Evolutionary conservation across 2,797 vertebrate species (phyloP).

Genomic region (Malacoctenus gilli): DNA sequence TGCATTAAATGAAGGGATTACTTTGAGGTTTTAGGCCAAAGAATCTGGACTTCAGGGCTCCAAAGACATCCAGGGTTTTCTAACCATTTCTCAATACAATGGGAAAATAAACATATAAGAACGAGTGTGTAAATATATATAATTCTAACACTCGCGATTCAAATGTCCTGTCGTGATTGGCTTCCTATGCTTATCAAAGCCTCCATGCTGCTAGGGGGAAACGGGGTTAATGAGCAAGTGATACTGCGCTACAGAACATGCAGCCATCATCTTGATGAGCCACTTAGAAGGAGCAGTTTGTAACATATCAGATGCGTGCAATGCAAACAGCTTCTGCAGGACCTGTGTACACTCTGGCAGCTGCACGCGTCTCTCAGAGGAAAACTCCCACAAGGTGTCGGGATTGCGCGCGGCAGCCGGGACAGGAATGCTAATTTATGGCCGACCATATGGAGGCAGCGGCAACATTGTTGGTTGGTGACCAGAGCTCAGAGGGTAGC

Average conservation of each 20-base stretch:
- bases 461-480: conserved; percentile 62
- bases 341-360: conserved; percentile 16
- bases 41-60: too few relatives aligned
- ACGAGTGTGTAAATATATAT: too few relatives aligned
- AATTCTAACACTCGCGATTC: too few relatives aligned
- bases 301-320: conserved; percentile 22
- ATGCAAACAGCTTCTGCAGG: conserved; percentile 27
- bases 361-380: conserved; percentile 34
- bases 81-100: too few relatives aligned
- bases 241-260: not conserved
- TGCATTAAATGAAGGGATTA: too few relatives aligned
- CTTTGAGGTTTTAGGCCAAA: too few relatives aligned
- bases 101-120: too few relatives aligned
- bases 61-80: too few relatives aligned
- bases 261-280: conserved; percentile 4
- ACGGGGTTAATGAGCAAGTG: conserved; percentile 8
- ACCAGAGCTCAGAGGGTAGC: conserved; percentile 69
- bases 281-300: conserved; percentile 1
- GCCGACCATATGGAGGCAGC: conserved; percentile 68
- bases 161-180: not conserved
- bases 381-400: conserved; percentile 43
- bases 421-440: conserved; percentile 65
- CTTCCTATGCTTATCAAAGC: not conserved
- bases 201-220: not conserved
- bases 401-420: conserved; percentile 21